Evolutionary conservation across 2,113 vertebrate genomes (phyloP).

Genomic region (Nesoenas mayeri): DNA sequence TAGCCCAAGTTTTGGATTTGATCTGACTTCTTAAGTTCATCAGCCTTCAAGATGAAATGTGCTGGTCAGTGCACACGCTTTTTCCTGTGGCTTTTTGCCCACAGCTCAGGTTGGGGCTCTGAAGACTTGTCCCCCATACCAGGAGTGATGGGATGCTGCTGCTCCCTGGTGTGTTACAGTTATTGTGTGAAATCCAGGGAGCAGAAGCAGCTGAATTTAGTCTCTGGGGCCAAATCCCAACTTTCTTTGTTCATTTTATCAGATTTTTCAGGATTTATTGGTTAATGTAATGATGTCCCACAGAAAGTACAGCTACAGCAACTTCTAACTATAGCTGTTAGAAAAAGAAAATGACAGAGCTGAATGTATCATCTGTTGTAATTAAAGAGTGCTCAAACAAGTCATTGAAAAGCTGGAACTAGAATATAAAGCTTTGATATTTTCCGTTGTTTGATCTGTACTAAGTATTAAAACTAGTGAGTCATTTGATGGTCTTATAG

Average conservation of each 20-base stretch:
- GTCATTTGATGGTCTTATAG: slow-evolving; percentile 54
- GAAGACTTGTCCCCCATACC: not conserved
- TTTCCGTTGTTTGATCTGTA: slow-evolving; percentile 68
- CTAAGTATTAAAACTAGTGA: slow-evolving; percentile 57
- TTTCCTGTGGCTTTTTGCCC: not conserved
- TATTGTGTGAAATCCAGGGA: not conserved
- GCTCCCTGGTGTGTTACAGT: not conserved
- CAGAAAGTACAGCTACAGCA: slow-evolving; percentile 57
- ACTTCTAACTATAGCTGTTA: slow-evolving; percentile 50
- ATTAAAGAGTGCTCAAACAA: slow-evolving; percentile 63
- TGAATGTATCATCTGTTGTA: slow-evolving; percentile 41
- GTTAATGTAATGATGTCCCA: slow-evolving; percentile 26
- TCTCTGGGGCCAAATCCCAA: not conserved
- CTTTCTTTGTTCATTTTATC: not conserved
- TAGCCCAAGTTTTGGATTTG: not conserved
- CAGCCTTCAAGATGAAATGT: rapidly evolving
- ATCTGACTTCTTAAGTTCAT: not conserved
- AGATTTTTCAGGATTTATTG: slow-evolving; percentile 38
- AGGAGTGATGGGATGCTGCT: not conserved
- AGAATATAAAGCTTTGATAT: slow-evolving; percentile 59
- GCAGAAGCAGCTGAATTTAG: not conserved
- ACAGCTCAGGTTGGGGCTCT: not conserved
- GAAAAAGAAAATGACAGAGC: slow-evolving; percentile 20
- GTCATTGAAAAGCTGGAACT: slow-evolving; percentile 63
- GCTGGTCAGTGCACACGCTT: rapidly evolving